Evolutionary conservation across 37 sponge, comb jelly and placozoan genomes (phyloP).

Genomic region (Halichondria panicea): DNA sequence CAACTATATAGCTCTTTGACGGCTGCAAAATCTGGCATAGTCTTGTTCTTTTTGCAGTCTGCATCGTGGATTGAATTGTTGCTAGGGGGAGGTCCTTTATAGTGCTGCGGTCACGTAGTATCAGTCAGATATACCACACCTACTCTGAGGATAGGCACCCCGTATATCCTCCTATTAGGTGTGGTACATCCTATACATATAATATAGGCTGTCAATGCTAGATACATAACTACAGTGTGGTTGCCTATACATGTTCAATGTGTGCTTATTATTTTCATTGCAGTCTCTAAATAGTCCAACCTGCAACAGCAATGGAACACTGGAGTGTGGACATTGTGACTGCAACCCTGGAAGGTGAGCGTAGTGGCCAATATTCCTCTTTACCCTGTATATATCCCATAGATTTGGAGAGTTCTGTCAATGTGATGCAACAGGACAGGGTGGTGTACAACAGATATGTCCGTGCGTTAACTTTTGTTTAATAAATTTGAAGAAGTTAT

Average conservation of each 20-base stretch:
- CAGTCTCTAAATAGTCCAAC: conserved; percentile 13
- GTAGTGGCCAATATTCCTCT: not conserved
- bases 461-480: conserved; percentile 43
- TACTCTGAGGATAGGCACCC: too few species aligned
- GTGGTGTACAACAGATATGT: conserved; percentile 12
- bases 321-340: conserved; percentile 64
- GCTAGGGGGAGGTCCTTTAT: too few species aligned
- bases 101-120: too few species aligned
- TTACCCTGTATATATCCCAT: not conserved
- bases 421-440: conserved; percentile 36
- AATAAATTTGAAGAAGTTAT: not conserved
- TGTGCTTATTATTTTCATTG: not conserved
- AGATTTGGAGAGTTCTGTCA: conserved; percentile 44
- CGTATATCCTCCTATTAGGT: too few species aligned
- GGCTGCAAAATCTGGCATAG: too few species aligned
- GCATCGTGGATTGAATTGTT: too few species aligned
- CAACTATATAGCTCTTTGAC: too few species aligned
- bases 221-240: too few species aligned
- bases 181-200: too few species aligned
- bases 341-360: conserved; percentile 68
- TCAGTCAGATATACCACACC: too few species aligned
- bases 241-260: not conserved
- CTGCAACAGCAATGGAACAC: conserved; percentile 61
- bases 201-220: too few species aligned
- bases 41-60: too few species aligned